Percentiles rank a stretch among this genome's conserved stretches.
Evolutionary conservation across 1,140 invertebrate genomes (phyloP).

Genomic region (Meteorus sp.): DNA sequence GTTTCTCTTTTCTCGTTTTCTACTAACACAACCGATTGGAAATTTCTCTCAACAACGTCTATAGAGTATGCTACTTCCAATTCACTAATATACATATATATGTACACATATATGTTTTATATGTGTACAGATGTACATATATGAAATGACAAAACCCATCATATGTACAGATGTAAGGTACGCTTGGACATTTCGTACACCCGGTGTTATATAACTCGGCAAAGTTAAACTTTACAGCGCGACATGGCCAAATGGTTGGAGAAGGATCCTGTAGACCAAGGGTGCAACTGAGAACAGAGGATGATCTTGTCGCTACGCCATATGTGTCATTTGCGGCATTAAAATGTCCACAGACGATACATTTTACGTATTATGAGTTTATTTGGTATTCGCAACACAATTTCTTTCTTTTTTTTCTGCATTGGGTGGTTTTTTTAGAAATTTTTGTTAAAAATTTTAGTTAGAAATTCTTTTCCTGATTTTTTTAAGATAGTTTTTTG

Average conservation of each 20-base stretch:
- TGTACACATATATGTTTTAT: too few species aligned
- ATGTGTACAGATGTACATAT: background rate
- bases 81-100: too few species aligned
- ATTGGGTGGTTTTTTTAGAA: background rate
- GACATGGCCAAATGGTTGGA: background rate
- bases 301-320: too few species aligned
- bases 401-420: constrained; percentile 7
- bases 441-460: background rate
- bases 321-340: background rate
- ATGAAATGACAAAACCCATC: background rate
- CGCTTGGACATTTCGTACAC: constrained; percentile 9
- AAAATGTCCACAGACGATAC: background rate
- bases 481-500: too few species aligned
- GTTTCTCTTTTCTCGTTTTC: background rate
- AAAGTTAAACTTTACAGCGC: background rate
- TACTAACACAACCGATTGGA: too few species aligned
- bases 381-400: constrained; percentile 14
- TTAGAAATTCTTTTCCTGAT: too few species aligned
- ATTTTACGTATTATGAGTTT: constrained; percentile 19
- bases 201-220: background rate
- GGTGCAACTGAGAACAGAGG: too few species aligned
- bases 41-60: too few species aligned
- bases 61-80: too few species aligned
- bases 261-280: background rate
- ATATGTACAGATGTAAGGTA: too few species aligned